These are phyloP conservation scores for Eupeodes corollae DNA, from an alignment of 1,140 invertebrate species.

Conservation along the genomic window DNA sequence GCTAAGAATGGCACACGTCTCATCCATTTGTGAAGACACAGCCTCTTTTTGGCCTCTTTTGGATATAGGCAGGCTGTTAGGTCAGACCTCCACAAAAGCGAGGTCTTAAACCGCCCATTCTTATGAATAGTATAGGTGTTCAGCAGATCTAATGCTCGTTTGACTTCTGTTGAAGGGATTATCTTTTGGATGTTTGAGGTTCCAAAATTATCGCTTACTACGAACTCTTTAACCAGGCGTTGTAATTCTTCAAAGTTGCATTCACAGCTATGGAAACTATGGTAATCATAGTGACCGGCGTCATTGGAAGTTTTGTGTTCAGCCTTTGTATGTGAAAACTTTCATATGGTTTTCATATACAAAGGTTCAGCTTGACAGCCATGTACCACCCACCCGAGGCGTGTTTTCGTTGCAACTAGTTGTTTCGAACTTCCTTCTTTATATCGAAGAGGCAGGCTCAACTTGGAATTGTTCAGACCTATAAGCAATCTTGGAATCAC, in stretches of 20 bases:
- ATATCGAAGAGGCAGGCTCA: neutral
- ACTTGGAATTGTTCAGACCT: neutral
- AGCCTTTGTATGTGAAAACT: no score
- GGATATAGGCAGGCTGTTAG: constrained; percentile 2
- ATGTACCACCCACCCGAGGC: constrained; percentile 6
- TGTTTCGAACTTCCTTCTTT: neutral
- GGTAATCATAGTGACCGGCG: no score
- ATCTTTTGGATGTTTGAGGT: neutral
- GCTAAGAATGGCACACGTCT: constrained; percentile 1
- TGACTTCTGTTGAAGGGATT: neutral
- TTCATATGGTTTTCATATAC: no score
- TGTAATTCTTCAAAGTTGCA: neutral
- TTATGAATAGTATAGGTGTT: neutral
- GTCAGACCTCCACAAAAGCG: constrained; percentile 10
- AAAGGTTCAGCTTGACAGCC: neutral
- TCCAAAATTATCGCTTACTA: neutral
- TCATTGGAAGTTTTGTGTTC: no score
- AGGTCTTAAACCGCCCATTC: constrained; percentile 7
- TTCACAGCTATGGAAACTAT: no score
- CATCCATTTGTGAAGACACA: constrained; percentile 8
- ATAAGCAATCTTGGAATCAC: constrained; percentile 1
- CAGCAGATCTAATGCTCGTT: constrained; percentile 1
- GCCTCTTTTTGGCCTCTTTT: constrained; percentile 1
- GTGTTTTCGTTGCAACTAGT: neutral
- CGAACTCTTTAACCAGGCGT: neutral